Conservation (phyloP, 2,113 vertebrate genomes). For the Hiodon tergisus region DNA sequence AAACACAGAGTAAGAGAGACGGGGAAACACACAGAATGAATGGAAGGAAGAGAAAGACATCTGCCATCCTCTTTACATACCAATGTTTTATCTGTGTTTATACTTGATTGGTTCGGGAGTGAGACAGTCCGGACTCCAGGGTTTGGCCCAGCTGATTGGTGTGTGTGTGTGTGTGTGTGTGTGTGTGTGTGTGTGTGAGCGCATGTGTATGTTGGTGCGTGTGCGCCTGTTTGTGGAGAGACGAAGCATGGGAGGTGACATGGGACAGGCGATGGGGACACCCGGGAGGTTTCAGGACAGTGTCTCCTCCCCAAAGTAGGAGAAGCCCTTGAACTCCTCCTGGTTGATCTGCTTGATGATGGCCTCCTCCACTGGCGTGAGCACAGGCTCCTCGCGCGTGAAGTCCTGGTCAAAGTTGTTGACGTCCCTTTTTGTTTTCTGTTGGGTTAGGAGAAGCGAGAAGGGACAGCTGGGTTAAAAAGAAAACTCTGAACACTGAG, state of each 20-base stretch:
- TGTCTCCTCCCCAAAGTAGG: conserved; percentile 86
- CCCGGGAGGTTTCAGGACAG: conserved; percentile 54
- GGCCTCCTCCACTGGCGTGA: conserved; percentile 85
- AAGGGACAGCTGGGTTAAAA: not conserved
- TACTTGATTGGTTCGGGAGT: not conserved
- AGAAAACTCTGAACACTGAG: too few species aligned
- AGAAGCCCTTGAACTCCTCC: conserved; percentile 98
- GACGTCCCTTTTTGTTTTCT: conserved; percentile 99
- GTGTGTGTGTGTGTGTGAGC: not conserved
- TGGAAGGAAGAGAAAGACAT: not conserved
- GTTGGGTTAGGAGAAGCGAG: conserved; percentile 25
- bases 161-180: not conserved
- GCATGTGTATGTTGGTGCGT: not conserved
- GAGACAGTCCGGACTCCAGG: not conserved
- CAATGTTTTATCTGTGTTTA: not conserved
- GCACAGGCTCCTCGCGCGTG: conserved; percentile 89
- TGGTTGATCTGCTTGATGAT: conserved; percentile 99
- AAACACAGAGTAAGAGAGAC: not conserved
- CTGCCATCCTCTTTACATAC: not conserved
- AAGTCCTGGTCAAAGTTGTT: conserved; percentile 99
- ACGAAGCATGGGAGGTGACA: not conserved
- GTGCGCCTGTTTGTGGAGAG: not conserved
- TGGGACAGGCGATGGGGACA: conserved; percentile 25
- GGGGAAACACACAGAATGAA: conserved; percentile 3
- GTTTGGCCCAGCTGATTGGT: not conserved